Evolutionary conservation across 2,888 invertebrate species (phyloP).

Genomic region (Drosophila stalkeri): DNA sequence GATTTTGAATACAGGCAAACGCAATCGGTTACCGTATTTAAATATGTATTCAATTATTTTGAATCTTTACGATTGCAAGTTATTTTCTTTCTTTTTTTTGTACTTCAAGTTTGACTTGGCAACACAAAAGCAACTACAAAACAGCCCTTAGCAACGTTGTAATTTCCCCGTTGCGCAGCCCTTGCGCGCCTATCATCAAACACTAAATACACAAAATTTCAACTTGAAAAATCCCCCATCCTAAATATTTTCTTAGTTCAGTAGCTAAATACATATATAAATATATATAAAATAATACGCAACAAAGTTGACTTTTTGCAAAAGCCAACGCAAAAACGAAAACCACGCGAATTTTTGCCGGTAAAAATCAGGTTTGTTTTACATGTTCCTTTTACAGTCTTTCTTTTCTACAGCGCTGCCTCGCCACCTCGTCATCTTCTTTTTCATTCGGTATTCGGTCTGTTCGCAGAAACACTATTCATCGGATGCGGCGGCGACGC

Average conservation of each 20-base stretch:
- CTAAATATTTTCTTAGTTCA: slow-evolving; percentile 22
- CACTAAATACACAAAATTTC: slow-evolving; percentile 76
- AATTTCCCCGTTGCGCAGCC: slow-evolving; percentile 61
- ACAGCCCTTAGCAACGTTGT: slow-evolving; percentile 77
- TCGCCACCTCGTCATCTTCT: slow-evolving; percentile 63
- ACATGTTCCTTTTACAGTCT: slow-evolving; percentile 64
- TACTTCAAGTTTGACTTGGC: slow-evolving; percentile 53
- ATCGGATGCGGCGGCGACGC: slow-evolving; percentile 63
- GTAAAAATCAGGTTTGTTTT: slow-evolving; percentile 82
- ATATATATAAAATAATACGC: slow-evolving; percentile 52
- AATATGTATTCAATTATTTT: slow-evolving; percentile 49
- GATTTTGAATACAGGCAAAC: slow-evolving; percentile 41
- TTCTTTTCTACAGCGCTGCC: slow-evolving; percentile 55
- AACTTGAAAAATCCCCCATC: slow-evolving; percentile 45
- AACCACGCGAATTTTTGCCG: slow-evolving; percentile 80
- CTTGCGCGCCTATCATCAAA: slow-evolving; percentile 52
- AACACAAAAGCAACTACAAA: slow-evolving; percentile 68
- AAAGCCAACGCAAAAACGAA: slow-evolving; percentile 49
- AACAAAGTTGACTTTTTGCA: slow-evolving; percentile 43
- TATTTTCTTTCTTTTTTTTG: slow-evolving; percentile 22
- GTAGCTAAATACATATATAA: slow-evolving; percentile 31
- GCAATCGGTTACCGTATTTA: slow-evolving; percentile 46
- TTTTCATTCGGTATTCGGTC: slow-evolving; percentile 59
- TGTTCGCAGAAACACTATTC: slow-evolving; percentile 77
- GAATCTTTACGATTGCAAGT: slow-evolving; percentile 7